Percentiles rank a stretch among this genome's conserved stretches.
phyloP scores from a whole-genome alignment of 2,888 invertebrate species.

The Bruchidius siliquastri region DNA sequence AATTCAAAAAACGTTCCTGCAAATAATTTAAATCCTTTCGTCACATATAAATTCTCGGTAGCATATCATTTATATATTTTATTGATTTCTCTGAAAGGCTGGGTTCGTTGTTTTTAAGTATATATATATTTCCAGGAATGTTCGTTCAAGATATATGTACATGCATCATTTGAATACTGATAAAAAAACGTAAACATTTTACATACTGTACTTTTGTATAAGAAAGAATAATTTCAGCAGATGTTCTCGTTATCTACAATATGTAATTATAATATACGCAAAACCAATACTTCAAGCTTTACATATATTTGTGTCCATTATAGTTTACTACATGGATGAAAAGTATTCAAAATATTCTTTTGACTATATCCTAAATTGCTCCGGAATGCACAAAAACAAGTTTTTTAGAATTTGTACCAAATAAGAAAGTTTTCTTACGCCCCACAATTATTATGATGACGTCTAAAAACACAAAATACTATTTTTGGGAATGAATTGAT shows the following conservation, averaged over 20 bases:
- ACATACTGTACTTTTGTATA: neutral
- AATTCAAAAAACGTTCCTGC: neutral
- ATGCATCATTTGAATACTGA: neutral
- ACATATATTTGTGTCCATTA: too few relatives aligned
- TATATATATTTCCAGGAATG: neutral
- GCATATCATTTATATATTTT: neutral
- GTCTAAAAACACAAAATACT: too few relatives aligned
- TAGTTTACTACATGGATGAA: too few relatives aligned
- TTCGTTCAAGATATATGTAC: neutral
- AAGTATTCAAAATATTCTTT: too few relatives aligned
- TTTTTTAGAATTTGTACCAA: too few relatives aligned
- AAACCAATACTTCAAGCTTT: neutral
- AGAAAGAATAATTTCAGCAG: neutral
- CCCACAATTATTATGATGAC: too few relatives aligned
- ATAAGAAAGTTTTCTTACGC: too few relatives aligned
- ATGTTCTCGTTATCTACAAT: neutral
- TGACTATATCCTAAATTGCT: too few relatives aligned
- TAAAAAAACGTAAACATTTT: neutral
- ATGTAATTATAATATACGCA: neutral
- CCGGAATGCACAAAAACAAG: too few relatives aligned
- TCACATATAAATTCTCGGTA: neutral
- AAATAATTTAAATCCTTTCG: neutral
- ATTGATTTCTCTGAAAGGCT: neutral
- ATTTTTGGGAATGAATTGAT: too few relatives aligned
- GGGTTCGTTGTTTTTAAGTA: neutral